Evolutionary conservation across 2,797 vertebrate species (phyloP).

Genomic region (Cyclopterus lumpus): DNA sequence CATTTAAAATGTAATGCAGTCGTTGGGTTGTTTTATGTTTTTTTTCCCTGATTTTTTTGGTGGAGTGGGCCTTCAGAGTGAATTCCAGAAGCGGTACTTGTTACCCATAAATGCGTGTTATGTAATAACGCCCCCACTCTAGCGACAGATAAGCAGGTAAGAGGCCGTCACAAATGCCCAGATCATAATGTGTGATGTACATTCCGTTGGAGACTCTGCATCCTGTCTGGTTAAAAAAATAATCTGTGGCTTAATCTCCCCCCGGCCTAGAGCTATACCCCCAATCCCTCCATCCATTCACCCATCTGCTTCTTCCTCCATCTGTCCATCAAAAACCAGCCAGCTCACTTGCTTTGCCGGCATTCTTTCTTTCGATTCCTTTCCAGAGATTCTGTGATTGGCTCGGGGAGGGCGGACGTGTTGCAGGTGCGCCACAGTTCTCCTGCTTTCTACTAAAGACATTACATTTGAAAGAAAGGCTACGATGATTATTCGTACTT

Average conservation of each 20-base stretch:
- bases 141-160: conserved; percentile 41
- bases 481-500: background rate
- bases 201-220: conserved; percentile 29
- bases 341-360: background rate
- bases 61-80: background rate
- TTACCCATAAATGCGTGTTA: background rate
- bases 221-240: conserved; percentile 60
- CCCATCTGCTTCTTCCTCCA: conserved; percentile 59
- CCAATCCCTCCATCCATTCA: conserved; percentile 58
- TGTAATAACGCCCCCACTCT: background rate
- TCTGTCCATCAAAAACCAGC: conserved; percentile 45
- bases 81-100: background rate
- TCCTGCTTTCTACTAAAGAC: background rate
- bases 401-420: background rate
- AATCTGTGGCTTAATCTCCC: conserved; percentile 71
- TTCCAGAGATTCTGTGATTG: conserved; percentile 2
- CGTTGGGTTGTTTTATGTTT: background rate
- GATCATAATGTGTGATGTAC: conserved; percentile 51
- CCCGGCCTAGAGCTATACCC: conserved; percentile 35
- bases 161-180: conserved; percentile 31
- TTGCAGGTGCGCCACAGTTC: conserved; percentile 5
- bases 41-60: too few relatives aligned
- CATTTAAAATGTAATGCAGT: background rate
- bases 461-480: conserved; percentile 19
- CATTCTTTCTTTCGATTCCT: background rate